Evolutionary conservation across 2,113 vertebrate species (phyloP), one percentile per base, ranked within the genome.

Genomic region (Gadus macrocephalus): DNA sequence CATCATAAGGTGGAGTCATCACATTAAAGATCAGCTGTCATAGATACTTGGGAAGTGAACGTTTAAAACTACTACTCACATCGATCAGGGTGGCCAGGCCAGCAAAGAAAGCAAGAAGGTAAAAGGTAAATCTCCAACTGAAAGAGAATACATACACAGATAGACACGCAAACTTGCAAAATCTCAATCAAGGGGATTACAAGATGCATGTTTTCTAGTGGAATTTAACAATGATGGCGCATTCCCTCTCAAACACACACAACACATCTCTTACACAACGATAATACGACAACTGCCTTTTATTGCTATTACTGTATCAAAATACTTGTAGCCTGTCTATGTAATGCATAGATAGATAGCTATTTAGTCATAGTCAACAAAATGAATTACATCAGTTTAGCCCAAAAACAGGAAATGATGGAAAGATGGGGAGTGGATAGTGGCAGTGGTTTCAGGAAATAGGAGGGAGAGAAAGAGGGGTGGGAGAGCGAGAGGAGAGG

Each of bases 81-180:
- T 98, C 95, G 74, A 94, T 88, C 72, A 96, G 93, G 82, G 95
- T 91, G 22, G 91, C 93, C 92, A 96, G 91, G 90, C 96, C 96
- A 78, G 93, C 95, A 88, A 95, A 91, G 93, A 97, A 97, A 89
- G 95, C 94, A 87, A 97, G 66, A 91, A 97, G 93, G 93, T 98
- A 98, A 93, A 95, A 98, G 3, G 93, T 96, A 93, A 97, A 98
- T 91, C 96, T 92, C 96, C 96, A 98, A 91, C 96, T 98, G 93
- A 71, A 93, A 94, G 92, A 90, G 90, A 94, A 91, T 79, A 89
- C 78, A 91, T 69, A 81, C 64, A 80, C 71, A 89, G 70, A 86
- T 53, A 78, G n/a, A 56, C 64, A 66, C 19, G 58, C 70, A 66
- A 12, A 14, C 78, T 62, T 78, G 74, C 79, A 83, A n/a, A n/a